These are phyloP conservation scores for Phyto melanocephala DNA, from an alignment of 2,888 invertebrate genomes.

Conservation along the genomic window DNA sequence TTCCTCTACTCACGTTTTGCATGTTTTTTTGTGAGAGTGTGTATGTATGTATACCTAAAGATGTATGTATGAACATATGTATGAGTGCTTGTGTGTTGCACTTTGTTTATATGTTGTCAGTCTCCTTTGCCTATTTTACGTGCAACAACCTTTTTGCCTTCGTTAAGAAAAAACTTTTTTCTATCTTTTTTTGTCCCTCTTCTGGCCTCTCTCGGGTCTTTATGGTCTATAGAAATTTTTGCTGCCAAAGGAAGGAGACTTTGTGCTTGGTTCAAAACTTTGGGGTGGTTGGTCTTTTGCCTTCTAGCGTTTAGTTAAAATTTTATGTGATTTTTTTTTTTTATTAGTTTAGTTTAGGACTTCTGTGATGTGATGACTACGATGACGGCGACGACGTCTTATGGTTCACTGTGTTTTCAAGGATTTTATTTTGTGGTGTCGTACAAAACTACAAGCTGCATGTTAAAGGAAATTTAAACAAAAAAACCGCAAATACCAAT, in stretches of 20 bases:
- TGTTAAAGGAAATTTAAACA: constrained; percentile 37
- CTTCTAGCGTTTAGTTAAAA: neutral
- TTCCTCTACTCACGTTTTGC: neutral
- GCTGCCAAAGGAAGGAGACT: constrained; percentile 29
- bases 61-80: neutral
- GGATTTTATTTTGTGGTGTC: constrained; percentile 48
- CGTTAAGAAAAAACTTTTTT: constrained; percentile 55
- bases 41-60: neutral
- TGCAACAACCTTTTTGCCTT: constrained; percentile 72
- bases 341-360: neutral
- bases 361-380: constrained; percentile 14
- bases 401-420: constrained; percentile 64
- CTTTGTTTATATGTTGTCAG: constrained; percentile 51
- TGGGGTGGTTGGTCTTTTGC: neutral
- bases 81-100: neutral
- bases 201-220: neutral
- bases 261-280: neutral
- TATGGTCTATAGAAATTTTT: neutral
- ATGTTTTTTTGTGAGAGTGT: neutral
- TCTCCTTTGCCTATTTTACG: constrained; percentile 72
- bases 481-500: constrained; percentile 21
- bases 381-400: constrained; percentile 50
- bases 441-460: constrained; percentile 16
- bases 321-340: constrained; percentile 9
- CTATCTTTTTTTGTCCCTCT: neutral